Percentiles rank a stretch among this genome's conserved stretches.
Conservation (phyloP, 2,888 invertebrate species). For the Augochlorella aurata region DNA sequence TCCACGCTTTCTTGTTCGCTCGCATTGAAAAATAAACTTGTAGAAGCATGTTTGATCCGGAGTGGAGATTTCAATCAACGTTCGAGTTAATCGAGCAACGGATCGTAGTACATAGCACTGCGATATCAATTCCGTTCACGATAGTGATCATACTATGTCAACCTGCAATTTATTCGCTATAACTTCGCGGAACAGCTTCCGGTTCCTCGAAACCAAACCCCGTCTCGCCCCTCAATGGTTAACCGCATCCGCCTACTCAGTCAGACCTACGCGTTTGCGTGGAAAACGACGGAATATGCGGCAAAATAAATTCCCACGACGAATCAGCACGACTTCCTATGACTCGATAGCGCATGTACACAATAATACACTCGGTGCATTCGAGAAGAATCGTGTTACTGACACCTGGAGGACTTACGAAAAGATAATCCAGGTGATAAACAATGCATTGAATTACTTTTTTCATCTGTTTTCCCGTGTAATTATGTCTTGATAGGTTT, state of each 20-base stretch:
- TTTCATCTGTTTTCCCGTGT: too few species aligned
- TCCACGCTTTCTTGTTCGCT: background rate
- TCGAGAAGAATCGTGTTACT: too few species aligned
- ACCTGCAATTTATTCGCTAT: background rate
- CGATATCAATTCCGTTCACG: background rate
- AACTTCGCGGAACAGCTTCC: background rate
- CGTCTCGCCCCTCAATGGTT: background rate
- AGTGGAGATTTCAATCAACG: background rate
- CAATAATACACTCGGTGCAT: background rate
- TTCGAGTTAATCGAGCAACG: background rate
- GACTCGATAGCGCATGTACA: conserved; percentile 7
- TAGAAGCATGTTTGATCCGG: background rate
- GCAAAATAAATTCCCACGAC: conserved; percentile 34
- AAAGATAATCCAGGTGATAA: too few species aligned
- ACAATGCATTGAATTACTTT: too few species aligned
- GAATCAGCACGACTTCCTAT: conserved; percentile 23
- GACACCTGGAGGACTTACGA: too few species aligned
- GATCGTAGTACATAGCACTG: background rate
- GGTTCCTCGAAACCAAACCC: background rate
- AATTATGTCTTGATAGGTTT: too few species aligned
- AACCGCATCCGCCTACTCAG: background rate
- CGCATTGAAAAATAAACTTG: background rate
- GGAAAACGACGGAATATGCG: conserved; percentile 14
- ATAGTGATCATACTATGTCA: background rate
- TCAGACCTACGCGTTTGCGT: background rate